A percentile compares a stretch with the other conserved stretches of the same genome.
Conservation (phyloP, 1,140 invertebrate species). For the Diachasma alloeum region DNA sequence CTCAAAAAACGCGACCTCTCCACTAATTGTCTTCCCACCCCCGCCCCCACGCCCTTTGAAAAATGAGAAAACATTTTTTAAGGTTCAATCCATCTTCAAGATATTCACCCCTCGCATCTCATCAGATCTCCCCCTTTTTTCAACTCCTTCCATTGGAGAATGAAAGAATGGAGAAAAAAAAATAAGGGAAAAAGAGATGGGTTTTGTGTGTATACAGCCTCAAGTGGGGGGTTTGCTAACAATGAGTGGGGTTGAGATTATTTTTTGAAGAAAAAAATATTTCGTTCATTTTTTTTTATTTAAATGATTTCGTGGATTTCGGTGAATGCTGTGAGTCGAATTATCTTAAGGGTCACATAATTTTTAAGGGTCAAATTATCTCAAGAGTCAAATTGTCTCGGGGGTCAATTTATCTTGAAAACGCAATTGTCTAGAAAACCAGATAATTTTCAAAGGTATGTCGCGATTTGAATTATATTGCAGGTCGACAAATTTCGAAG, state of each 20-base stretch:
- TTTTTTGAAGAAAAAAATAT: neutral
- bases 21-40: neutral
- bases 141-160: neutral
- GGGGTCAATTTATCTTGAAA: too few relatives aligned
- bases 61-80: conserved; percentile 16
- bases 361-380: too few relatives aligned
- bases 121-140: neutral
- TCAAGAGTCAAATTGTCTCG: too few relatives aligned
- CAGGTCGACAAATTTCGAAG: too few relatives aligned
- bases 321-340: too few relatives aligned
- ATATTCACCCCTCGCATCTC: conserved; percentile 18
- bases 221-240: neutral
- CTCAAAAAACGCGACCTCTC: neutral
- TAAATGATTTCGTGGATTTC: conserved; percentile 7
- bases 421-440: too few relatives aligned
- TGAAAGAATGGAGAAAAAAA: neutral
- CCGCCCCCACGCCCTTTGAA: neutral
- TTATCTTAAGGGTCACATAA: too few relatives aligned
- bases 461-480: too few relatives aligned
- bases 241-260: neutral
- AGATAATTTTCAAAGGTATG: too few relatives aligned
- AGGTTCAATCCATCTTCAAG: conserved; percentile 22
- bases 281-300: conserved; percentile 9
- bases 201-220: neutral
- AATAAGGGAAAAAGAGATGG: neutral